Evolutionary conservation across 2,797 vertebrate species (phyloP).

Genomic region (Aldrovandia affinis): DNA sequence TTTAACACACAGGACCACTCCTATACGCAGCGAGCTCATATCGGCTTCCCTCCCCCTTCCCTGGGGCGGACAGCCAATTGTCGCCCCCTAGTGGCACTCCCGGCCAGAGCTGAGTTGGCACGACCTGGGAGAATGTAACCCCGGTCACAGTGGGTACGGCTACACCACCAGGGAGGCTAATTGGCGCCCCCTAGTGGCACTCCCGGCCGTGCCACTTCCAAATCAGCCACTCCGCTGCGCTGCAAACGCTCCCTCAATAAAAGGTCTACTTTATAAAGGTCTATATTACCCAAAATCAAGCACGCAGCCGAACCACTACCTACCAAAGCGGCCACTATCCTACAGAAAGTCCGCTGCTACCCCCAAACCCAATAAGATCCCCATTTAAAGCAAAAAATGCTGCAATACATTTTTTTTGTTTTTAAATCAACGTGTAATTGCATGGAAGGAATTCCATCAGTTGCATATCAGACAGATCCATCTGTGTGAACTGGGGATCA

Average conservation of each 20-base stretch:
- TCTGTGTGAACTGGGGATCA: background rate
- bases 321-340: background rate
- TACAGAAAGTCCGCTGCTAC: background rate
- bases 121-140: too few relatives aligned
- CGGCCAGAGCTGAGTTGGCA: too few relatives aligned
- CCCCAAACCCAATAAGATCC: background rate
- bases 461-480: background rate
- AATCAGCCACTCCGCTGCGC: background rate
- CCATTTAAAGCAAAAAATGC: background rate
- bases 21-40: too few relatives aligned
- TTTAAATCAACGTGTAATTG: background rate
- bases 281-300: constrained; percentile 11
- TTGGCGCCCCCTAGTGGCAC: too few relatives aligned
- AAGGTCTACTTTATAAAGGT: background rate
- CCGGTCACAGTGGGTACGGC: too few relatives aligned
- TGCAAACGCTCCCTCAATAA: constrained; percentile 19
- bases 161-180: too few relatives aligned
- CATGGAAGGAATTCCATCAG: background rate
- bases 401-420: background rate
- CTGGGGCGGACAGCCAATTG: too few relatives aligned
- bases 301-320: background rate
- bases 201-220: constrained; percentile 1
- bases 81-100: too few relatives aligned
- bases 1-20: too few relatives aligned
- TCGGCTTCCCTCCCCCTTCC: too few relatives aligned